Evolutionary conservation across 2,113 vertebrate species (phyloP).

Genomic region (Oncorhynchus masou): DNA sequence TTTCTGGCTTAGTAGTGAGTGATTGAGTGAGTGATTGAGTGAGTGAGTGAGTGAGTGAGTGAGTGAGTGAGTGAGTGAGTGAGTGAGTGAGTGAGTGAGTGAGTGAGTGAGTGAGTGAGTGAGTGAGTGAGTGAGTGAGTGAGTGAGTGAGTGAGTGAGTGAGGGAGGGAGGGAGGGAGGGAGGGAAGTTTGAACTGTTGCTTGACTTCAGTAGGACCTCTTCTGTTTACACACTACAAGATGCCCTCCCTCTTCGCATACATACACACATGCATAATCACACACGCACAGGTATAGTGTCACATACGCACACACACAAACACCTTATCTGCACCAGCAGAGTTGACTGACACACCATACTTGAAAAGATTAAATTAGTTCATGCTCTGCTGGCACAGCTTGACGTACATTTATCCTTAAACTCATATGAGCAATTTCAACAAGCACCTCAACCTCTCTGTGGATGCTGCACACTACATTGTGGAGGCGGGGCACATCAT

Average conservation of each 20-base stretch:
- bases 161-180: slow-evolving; percentile 14
- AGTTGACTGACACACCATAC: slow-evolving; percentile 63
- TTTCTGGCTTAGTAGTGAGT: not conserved
- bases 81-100: slow-evolving; percentile 9
- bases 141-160: slow-evolving; percentile 1
- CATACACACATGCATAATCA: slow-evolving; percentile 21
- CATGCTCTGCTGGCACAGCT: slow-evolving; percentile 58
- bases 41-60: slow-evolving; percentile 10
- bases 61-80: slow-evolving; percentile 6
- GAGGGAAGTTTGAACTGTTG: slow-evolving; percentile 21
- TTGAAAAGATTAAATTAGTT: slow-evolving; percentile 62
- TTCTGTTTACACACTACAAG: not conserved
- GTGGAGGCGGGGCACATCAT: too few relatives aligned
- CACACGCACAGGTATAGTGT: slow-evolving; percentile 19
- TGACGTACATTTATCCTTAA: slow-evolving; percentile 62
- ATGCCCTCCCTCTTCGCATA: not conserved
- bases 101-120: slow-evolving; percentile 3
- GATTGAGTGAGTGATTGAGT: slow-evolving; percentile 14
- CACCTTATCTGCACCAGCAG: slow-evolving; percentile 57
- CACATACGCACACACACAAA: slow-evolving; percentile 22
- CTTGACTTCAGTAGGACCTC: slow-evolving; percentile 19
- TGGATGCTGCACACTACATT: not conserved
- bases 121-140: not conserved
- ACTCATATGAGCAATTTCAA: slow-evolving; percentile 49
- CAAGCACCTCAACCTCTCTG: slow-evolving; percentile 13